phyloP scores from a whole-genome alignment of 2,888 invertebrate species.

The Orthosia gothica region DNA sequence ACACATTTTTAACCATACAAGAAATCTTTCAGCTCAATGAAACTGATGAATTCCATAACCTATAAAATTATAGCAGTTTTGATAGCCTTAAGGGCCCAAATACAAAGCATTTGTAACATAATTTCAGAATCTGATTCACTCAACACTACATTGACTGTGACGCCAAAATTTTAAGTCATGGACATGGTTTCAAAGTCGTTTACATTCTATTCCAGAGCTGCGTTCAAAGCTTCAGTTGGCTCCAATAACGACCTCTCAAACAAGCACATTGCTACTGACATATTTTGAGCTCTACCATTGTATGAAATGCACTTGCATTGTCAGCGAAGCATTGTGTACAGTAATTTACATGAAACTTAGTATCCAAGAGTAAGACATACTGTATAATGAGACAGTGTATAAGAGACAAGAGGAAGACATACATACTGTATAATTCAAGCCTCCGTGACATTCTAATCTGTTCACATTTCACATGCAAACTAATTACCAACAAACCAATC shows the following conservation, averaged over 20 bases:
- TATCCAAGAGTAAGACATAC: slow-evolving; percentile 38
- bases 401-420: slow-evolving; percentile 31
- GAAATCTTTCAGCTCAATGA: background rate
- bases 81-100: background rate
- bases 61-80: background rate
- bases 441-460: slow-evolving; percentile 47
- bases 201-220: slow-evolving; percentile 33
- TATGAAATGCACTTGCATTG: slow-evolving; percentile 25
- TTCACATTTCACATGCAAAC: slow-evolving; percentile 57
- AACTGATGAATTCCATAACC: background rate
- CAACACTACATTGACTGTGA: background rate
- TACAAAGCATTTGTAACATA: slow-evolving; percentile 4
- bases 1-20: background rate
- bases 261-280: slow-evolving; percentile 22
- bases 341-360: slow-evolving; percentile 24
- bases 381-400: too few relatives aligned
- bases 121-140: slow-evolving; percentile 3
- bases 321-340: slow-evolving; percentile 13
- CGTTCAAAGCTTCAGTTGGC: background rate
- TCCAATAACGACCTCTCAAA: slow-evolving; percentile 7
- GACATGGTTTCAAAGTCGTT: slow-evolving; percentile 35
- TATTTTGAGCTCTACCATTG: slow-evolving; percentile 29
- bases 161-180: slow-evolving; percentile 35
- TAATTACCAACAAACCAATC: slow-evolving; percentile 50
- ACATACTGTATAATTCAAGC: slow-evolving; percentile 16